These are phyloP conservation scores for Cydia pomonella DNA, from an alignment of 1,140 invertebrate species.

Conservation along the genomic window DNA sequence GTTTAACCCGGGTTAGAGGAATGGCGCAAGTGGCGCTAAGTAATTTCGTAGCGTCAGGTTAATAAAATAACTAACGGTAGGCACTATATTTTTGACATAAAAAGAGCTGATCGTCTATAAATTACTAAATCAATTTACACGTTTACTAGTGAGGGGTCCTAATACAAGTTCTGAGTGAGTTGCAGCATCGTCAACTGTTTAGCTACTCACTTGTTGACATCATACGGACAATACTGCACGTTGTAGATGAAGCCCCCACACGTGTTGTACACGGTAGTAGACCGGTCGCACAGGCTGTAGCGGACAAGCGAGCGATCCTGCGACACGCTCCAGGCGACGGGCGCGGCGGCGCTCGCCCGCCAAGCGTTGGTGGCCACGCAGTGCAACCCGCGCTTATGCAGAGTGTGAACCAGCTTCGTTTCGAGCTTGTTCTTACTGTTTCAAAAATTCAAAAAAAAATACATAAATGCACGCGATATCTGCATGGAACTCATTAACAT, in stretches of 20 bases:
- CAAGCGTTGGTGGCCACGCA: constrained; percentile 59
- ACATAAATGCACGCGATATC: too few relatives aligned
- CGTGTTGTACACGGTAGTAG: constrained; percentile 81
- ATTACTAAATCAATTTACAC: too few relatives aligned
- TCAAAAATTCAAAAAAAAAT: constrained; percentile 7
- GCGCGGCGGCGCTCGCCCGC: constrained; percentile 43
- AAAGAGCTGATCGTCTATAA: too few relatives aligned
- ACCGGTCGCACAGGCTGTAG: constrained; percentile 70
- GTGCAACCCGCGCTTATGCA: constrained; percentile 59
- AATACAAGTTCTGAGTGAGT: too few relatives aligned
- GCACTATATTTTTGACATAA: too few relatives aligned
- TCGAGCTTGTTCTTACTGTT: constrained; percentile 64
- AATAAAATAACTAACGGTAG: too few relatives aligned
- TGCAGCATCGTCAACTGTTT: not conserved
- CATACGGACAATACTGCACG: constrained; percentile 85
- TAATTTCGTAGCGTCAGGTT: too few relatives aligned
- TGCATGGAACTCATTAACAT: too few relatives aligned
- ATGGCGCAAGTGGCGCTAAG: too few relatives aligned
- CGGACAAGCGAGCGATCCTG: constrained; percentile 85
- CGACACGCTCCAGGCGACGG: constrained; percentile 82
- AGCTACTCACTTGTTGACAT: constrained; percentile 82
- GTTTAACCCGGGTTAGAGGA: too few relatives aligned
- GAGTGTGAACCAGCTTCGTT: constrained; percentile 51
- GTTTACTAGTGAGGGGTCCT: too few relatives aligned
- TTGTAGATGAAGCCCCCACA: constrained; percentile 85